phyloP scores from a whole-genome alignment of 37 sponge, comb jelly and placozoan genomes.

The Bolinopsis microptera region DNA sequence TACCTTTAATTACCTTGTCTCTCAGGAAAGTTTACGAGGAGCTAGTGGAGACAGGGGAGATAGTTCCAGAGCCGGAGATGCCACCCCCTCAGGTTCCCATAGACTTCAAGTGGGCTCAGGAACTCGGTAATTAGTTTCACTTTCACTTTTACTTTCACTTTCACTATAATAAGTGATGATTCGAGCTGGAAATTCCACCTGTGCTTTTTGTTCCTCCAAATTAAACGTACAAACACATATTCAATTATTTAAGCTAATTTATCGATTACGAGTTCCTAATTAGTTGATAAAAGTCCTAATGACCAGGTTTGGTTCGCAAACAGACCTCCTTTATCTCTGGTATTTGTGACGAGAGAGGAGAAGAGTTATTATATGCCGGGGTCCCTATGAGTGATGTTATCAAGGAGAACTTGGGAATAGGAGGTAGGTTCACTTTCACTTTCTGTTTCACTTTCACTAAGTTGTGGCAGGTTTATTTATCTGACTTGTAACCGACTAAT shows the following conservation, averaged over 20 bases:
- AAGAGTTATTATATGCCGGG: slow-evolving; percentile 95
- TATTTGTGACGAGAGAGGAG: slow-evolving; percentile 96
- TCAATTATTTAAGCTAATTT: too few species aligned
- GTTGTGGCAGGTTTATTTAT: too few species aligned
- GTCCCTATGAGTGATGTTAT: slow-evolving; percentile 95
- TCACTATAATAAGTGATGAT: background rate
- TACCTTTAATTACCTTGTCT: background rate
- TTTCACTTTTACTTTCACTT: too few species aligned
- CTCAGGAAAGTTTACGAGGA: slow-evolving; percentile 85
- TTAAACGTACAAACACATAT: too few species aligned
- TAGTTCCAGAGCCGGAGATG: slow-evolving; percentile 81
- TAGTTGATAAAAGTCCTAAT: too few species aligned
- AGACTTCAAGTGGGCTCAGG: slow-evolving; percentile 96
- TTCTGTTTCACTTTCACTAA: too few species aligned
- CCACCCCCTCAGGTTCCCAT: slow-evolving; percentile 91
- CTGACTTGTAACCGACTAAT: too few species aligned
- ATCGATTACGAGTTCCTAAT: too few species aligned
- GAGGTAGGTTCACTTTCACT: background rate
- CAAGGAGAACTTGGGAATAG: slow-evolving; percentile 69
- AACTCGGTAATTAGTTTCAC: background rate
- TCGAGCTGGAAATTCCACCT: too few species aligned
- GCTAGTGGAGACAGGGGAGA: slow-evolving; percentile 75
- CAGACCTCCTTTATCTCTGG: slow-evolving; percentile 89
- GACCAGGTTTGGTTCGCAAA: slow-evolving; percentile 91
- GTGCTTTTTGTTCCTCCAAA: too few species aligned